phyloP scores from a whole-genome alignment of 92 coral and sea anemone genomes.

The Phenganax marumi region DNA sequence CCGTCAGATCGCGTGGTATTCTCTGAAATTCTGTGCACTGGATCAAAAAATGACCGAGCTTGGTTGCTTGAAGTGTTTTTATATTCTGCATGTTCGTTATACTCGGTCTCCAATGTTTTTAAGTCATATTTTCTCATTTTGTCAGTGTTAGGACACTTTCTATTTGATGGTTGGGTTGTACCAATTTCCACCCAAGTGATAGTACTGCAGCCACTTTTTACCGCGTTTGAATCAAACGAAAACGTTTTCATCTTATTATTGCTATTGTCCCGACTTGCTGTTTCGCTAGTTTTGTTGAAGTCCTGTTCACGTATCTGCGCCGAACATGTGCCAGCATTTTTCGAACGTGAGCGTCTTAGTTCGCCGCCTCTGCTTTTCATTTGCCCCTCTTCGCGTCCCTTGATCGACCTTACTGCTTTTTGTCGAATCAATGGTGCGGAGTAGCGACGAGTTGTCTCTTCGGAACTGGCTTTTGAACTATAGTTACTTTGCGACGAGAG shows the following conservation, averaged over 20 bases:
- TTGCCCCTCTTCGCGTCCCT: not conserved
- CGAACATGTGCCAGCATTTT: not conserved
- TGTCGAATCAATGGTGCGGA: conserved; percentile 94
- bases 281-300: not conserved
- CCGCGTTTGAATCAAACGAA: not conserved
- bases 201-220: not conserved
- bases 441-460: conserved; percentile 52
- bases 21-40: not conserved
- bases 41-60: not conserved
- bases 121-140: not conserved
- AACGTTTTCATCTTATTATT: not conserved
- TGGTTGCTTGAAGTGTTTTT: not conserved
- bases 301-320: not conserved
- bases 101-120: not conserved
- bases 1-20: not conserved
- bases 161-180: conserved; percentile 5
- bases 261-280: not conserved
- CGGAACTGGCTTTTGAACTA: not conserved
- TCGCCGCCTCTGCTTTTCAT: not conserved
- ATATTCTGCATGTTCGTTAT: not conserved
- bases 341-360: not conserved
- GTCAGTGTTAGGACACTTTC: not conserved
- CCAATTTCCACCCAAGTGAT: conserved; percentile 6
- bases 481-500: not conserved
- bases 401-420: conserved; percentile 79